Conservation (phyloP, 2,797 vertebrate genomes). For the Xerus rutilus region DNA sequence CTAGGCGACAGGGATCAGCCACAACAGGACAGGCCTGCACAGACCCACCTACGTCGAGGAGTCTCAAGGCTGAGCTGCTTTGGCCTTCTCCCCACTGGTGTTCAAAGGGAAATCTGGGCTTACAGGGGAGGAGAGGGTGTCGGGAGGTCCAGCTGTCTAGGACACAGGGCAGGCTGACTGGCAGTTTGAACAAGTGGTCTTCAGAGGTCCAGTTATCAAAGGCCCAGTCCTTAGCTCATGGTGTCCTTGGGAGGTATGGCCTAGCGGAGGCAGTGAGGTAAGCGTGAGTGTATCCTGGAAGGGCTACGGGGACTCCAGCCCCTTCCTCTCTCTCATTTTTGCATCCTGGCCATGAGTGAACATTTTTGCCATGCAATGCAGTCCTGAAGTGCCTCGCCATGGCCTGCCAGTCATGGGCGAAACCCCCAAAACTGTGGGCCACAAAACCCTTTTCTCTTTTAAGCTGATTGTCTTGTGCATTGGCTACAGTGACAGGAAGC, state of each 20-base stretch:
- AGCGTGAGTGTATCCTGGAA: background rate
- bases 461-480: background rate
- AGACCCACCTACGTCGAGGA: rapidly evolving
- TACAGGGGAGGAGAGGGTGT: background rate
- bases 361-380: background rate
- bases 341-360: background rate
- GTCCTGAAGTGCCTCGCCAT: too few relatives aligned
- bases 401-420: too few relatives aligned
- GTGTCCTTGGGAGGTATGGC: background rate
- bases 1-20: rapidly evolving
- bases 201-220: background rate
- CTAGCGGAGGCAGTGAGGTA: background rate
- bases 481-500: background rate
- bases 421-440: too few relatives aligned
- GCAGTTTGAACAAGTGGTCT: too few relatives aligned
- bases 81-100: background rate
- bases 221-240: background rate
- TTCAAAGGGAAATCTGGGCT: background rate
- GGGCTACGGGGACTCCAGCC: too few relatives aligned
- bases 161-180: too few relatives aligned
- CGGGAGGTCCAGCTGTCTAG: background rate
- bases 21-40: rapidly evolving
- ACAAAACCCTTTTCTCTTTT: background rate
- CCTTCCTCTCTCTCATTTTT: background rate
- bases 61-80: background rate